These are phyloP conservation scores for Nymphalis urticae DNA, from an alignment of 2,888 invertebrate genomes.

Conservation along the genomic window DNA sequence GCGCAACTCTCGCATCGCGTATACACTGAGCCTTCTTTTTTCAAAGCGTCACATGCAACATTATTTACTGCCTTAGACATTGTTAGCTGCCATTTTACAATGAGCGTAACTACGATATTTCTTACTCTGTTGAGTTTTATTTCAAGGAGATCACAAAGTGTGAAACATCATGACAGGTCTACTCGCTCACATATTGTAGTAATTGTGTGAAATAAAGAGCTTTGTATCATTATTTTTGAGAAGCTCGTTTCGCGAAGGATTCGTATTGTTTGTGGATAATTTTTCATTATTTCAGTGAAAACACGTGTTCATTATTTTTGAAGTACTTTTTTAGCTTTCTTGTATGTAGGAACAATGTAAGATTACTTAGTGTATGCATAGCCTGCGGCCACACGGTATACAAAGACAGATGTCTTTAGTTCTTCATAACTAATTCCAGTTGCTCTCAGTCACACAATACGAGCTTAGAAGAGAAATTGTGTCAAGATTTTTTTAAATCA, in stretches of 20 bases:
- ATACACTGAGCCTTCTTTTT: constrained; percentile 52
- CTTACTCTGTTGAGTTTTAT: constrained; percentile 52
- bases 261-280: constrained; percentile 48
- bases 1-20: constrained; percentile 52
- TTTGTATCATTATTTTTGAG: constrained; percentile 72
- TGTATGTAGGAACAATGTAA: constrained; percentile 45
- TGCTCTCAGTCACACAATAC: constrained; percentile 46
- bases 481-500: constrained; percentile 45
- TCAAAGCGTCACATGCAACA: constrained; percentile 46
- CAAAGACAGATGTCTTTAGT: constrained; percentile 48
- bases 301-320: constrained; percentile 46
- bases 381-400: constrained; percentile 46
- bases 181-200: constrained; percentile 62
- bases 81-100: constrained; percentile 40
- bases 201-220: constrained; percentile 77
- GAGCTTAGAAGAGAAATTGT: constrained; percentile 49
- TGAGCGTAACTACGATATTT: constrained; percentile 30
- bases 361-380: constrained; percentile 46
- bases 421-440: constrained; percentile 49
- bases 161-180: constrained; percentile 52
- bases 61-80: constrained; percentile 38
- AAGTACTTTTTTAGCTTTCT: constrained; percentile 37
- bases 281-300: constrained; percentile 45
- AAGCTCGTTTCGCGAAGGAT: constrained; percentile 43
- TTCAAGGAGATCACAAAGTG: constrained; percentile 50